Base-by-base conservation (phyloP, 2,113 vertebrate genomes). In the Elgaria multicarinata region DNA sequence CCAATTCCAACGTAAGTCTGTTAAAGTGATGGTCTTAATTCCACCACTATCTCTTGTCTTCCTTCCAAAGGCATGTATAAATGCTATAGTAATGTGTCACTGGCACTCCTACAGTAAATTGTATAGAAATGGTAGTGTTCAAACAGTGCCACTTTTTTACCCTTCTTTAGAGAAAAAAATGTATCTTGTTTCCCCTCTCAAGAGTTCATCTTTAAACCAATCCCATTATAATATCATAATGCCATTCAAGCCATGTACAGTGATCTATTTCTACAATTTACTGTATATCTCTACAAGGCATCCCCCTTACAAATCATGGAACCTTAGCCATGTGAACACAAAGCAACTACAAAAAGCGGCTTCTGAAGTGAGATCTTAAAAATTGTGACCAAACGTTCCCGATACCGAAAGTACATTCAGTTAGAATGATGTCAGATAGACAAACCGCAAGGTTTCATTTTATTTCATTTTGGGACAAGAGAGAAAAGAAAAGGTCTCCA, bases 131-230 rank as follows among this genome's bases (percentile, higher is more conserved):
- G 75, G 64, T 39, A 84, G 4, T 24, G 58, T 58, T 77, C 69
- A 69, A 80, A 39, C 55, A 18, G 53, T 1, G 12, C n/a, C 22
- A n/a, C 66, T 5, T 74, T 69, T 84, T 16, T 4, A 71, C 42
- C 36, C 24, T 71, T 74, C 79, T 87, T 77, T 89, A n/a, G 16
- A 42, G n/a, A 7, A 71, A 26, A 86, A 82, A 44, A 86, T 39
- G 8, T n/a, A 75, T 86, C 33, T 62, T 72, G 55, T 10, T 83
- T 83, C 44, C 75, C 33, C 31, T 26, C 50, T 10, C 20, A 84
- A 87, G 53, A 74, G 42, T 84, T 80, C 28, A 80, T 79, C 53
- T 87, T 87, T 87, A 77, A 86, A 39, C 14, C 39, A 83, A n/a
- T 42, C 33, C 28, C 36, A 39, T 87, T 62, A 86, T 77, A 81